Conservation (phyloP, 2,797 vertebrate species). For the Xenops minutus region DNA sequence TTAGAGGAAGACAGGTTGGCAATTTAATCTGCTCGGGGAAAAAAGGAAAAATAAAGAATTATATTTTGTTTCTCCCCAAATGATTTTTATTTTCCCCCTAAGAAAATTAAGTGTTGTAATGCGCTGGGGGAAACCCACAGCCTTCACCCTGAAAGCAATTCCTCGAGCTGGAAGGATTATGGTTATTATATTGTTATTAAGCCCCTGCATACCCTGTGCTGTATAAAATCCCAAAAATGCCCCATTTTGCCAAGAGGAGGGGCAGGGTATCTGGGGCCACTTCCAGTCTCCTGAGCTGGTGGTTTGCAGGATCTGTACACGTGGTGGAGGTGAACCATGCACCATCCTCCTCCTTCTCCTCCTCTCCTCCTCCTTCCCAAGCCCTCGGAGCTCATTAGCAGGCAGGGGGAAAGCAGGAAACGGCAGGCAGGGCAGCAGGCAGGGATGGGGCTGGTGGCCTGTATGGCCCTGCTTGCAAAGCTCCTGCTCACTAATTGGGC, state of each 20-base stretch:
- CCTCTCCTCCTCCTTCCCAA: background rate
- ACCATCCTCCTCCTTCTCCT: background rate
- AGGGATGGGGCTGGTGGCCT: background rate
- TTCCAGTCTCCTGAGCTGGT: background rate
- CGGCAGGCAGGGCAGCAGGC: background rate
- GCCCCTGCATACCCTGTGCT: background rate
- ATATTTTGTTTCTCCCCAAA: background rate
- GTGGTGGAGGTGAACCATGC: background rate
- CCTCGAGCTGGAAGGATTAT: background rate
- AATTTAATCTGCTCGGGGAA: constrained; percentile 8
- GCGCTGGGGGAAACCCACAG: background rate
- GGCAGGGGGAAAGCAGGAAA: background rate
- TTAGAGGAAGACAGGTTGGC: constrained; percentile 20
- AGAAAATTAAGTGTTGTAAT: constrained; percentile 13
- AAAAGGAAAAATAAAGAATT: background rate
- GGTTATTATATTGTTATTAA: background rate
- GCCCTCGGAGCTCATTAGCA: background rate
- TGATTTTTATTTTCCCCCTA: constrained; percentile 28
- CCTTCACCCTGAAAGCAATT: background rate
- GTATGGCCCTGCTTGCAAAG: background rate
- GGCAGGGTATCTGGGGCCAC: background rate
- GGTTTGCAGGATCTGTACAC: rapidly evolving
- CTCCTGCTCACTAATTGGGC: constrained; percentile 40
- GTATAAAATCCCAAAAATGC: background rate
- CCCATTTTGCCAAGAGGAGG: background rate